These are phyloP conservation scores for Cyrtodaria siliqua DNA, from an alignment of 2,888 invertebrate species.

Conservation along the genomic window DNA sequence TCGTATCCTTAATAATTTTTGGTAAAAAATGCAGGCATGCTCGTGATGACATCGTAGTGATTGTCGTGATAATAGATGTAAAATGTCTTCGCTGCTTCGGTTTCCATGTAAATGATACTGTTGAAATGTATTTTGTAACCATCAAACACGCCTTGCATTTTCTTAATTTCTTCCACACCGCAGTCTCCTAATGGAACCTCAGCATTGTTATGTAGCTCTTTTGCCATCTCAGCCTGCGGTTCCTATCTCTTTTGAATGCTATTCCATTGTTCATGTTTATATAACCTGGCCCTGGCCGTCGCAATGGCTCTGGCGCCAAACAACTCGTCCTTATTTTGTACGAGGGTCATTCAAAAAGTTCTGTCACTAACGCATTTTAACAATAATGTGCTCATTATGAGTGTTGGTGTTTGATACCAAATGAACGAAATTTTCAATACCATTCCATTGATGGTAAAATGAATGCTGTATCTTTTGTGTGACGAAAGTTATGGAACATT, in stretches of 20 bases:
- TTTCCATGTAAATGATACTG: constrained; percentile 38
- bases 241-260: constrained; percentile 26
- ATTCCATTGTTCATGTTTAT: constrained; percentile 43
- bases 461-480: no score
- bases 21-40: constrained; percentile 46
- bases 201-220: constrained; percentile 29
- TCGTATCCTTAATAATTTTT: constrained; percentile 49
- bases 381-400: no score
- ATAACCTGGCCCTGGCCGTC: constrained; percentile 43
- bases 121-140: constrained; percentile 47
- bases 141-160: constrained; percentile 24
- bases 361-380: no score
- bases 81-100: constrained; percentile 41
- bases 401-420: no score
- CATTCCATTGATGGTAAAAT: no score
- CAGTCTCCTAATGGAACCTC: constrained; percentile 30
- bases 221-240: constrained; percentile 31
- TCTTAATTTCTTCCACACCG: constrained; percentile 42
- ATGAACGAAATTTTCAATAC: no score
- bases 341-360: no score
- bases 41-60: constrained; percentile 55
- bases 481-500: no score
- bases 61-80: constrained; percentile 43
- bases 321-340: constrained; percentile 41
- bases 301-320: constrained; percentile 52